Percentiles rank a stretch among this genome's conserved stretches.
Evolutionary conservation across 2,113 vertebrate species (phyloP).

Genomic region (Riparia riparia): DNA sequence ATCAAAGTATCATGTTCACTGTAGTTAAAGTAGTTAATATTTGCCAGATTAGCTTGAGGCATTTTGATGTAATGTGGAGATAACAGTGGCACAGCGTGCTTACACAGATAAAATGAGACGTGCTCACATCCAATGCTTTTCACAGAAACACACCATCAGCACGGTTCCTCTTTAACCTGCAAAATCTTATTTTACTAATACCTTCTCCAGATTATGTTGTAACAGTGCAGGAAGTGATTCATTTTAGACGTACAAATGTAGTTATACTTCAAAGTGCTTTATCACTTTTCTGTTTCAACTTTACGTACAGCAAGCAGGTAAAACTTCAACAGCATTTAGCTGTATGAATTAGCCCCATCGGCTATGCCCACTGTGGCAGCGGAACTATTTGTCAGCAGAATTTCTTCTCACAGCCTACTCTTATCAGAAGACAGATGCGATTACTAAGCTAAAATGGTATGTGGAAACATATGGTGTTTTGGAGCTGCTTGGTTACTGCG

Average conservation of each 20-base stretch:
- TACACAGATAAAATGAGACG: background rate
- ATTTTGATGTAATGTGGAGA: background rate
- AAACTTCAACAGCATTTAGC: background rate
- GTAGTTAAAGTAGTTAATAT: background rate
- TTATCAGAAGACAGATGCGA: background rate
- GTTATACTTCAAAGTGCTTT: background rate
- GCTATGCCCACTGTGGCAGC: background rate
- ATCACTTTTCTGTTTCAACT: background rate
- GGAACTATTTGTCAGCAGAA: slow-evolving; percentile 28
- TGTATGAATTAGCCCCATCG: background rate
- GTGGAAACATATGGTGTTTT: slow-evolving; percentile 44
- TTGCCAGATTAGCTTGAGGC: background rate
- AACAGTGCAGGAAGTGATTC: background rate
- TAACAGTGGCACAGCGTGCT: background rate
- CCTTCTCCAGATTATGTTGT: background rate
- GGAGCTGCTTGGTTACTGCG: slow-evolving; percentile 46
- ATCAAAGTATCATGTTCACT: background rate
- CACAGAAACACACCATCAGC: background rate
- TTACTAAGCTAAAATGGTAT: slow-evolving; percentile 49
- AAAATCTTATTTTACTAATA: background rate
- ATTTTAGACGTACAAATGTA: background rate
- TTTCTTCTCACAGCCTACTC: background rate
- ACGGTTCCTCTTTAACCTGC: background rate
- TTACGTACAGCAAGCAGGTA: rapidly evolving
- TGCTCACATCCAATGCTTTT: background rate